Base-by-base conservation (phyloP, 2,888 invertebrate species). In the Drosophila gaucha region DNA sequence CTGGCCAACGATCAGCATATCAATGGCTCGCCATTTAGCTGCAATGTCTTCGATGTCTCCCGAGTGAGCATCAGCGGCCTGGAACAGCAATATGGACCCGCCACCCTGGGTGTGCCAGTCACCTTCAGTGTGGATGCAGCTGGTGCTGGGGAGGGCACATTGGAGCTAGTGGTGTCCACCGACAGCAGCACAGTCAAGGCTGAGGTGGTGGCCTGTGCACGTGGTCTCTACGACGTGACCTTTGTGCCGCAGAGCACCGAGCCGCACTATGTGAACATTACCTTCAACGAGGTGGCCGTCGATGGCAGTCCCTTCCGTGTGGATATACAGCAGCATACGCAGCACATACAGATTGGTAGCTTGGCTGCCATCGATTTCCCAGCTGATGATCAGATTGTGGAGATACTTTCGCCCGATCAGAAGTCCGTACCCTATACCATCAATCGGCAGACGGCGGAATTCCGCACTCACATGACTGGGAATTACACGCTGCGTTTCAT, bases 121-220 rank as follows among this genome's bases (percentile, higher is more conserved):
- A 97, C 97, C 0, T 97, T 97, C 90, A 96, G 96, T 78, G 98
- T 98, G 31, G 98, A 98, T 92, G 98, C 98, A 1, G 97, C 97
- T 0, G 96, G 97, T 86, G 98, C 98, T 2, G 98, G 98, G 0
- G 97, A 98, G 91, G 98, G 98, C 1, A 97, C 97, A 0, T 92
- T 98, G 3, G 98, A 98, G 88, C 93, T 98, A 14, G 97, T 98
- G 0, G 97, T 98, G 1, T 97, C 97, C 46, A 98, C 97, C 0
- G 95, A 95, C 74, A 96, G 96, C 16, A 96, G 97, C 52, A 97
- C 97, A 2, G 97, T 98, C 2, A 96, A 98, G 91, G 97, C 97
- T 2, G 97, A 97, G 93, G 96, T 96, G 44, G 94, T 94, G 4
- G 97, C 97, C 4, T 96, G 97, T 80, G 97, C 97, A 2, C 94